These are phyloP conservation scores for Blastomussa wellsi DNA, from an alignment of 92 coral and sea anemone genomes.

Conservation along the genomic window DNA sequence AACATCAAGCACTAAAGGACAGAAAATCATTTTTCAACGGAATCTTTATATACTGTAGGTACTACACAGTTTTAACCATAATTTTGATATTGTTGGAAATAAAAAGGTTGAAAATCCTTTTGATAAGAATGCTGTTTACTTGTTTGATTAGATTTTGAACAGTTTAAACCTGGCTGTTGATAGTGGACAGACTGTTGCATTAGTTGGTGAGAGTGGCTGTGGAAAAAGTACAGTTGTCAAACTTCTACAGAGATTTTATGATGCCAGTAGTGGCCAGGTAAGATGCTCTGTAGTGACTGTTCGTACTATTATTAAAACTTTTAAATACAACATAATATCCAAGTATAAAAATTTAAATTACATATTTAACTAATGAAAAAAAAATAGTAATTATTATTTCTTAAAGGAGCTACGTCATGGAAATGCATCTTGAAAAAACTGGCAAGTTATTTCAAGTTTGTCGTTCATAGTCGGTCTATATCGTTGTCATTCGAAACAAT, in stretches of 20 bases:
- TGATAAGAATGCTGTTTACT: background rate
- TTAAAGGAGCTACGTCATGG: too few relatives aligned
- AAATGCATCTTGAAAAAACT: too few relatives aligned
- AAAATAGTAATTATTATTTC: too few relatives aligned
- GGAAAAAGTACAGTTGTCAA: constrained; percentile 91
- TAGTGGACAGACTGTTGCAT: constrained; percentile 83
- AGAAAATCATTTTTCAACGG: too few relatives aligned
- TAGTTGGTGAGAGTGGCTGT: constrained; percentile 97
- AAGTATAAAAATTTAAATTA: background rate
- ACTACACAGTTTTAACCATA: too few relatives aligned
- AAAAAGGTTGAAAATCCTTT: background rate
- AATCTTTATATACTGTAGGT: too few relatives aligned
- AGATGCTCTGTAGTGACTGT: background rate
- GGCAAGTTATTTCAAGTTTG: too few relatives aligned
- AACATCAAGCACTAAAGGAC: too few relatives aligned
- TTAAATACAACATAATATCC: background rate
- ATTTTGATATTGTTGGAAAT: background rate
- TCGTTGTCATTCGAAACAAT: too few relatives aligned
- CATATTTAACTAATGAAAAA: too few relatives aligned
- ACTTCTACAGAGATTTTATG: constrained; percentile 88
- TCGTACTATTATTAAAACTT: background rate
- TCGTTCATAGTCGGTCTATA: too few relatives aligned
- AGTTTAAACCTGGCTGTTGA: constrained; percentile 61
- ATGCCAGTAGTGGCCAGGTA: constrained; percentile 71
- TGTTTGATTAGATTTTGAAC: constrained; percentile 59